Evolutionary conservation across 2,888 invertebrate species (phyloP), one percentile per base, ranked within the genome.

Genomic region (Blastobasis lacticolella): DNA sequence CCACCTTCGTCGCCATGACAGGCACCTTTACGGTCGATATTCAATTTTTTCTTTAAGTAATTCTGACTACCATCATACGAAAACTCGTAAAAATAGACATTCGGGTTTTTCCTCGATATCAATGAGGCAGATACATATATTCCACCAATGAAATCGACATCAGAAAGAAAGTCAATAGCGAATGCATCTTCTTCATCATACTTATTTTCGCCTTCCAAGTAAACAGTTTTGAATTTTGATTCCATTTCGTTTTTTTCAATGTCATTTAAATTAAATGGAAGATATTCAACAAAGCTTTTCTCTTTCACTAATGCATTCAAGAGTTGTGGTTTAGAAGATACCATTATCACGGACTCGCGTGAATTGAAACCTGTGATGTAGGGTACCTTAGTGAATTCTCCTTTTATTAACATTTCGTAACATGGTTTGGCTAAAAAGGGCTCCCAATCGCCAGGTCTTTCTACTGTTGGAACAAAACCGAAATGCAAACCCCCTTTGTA

Each of bases 1-100:
- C 89, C 89, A 0, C 90, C 71, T 0, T 92, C 92, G 57, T 92
- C 92, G 0, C 81, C 89, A 63, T 92, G 92, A 42, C 89, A 88
- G 0, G 90, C 88, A 4, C 92, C 92, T 58, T 75, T 67, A 0
- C 87, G 71, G 0, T 81, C 58, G 9, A 89, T 75, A 38, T 81
- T 75, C 8, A 78, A 64, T 6, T 77, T 64, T 50, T 77, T 81
- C 58, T 91, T 91, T 23, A 83, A 71, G 54, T 87, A 79, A 64
- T 91, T 91, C 4, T 90, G 73, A 9, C 71, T 74, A 4, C 91
- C 91, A 45, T 88, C 85, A 54, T 90, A 91, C 0, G 89, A 76
- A 63, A 91, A 91, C 51, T 89, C 85, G 58, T 91, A 92, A 6
- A 90, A 85, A 60, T 89, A 92, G 0, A 90, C 81, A 0, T 90